phyloP scores from a whole-genome alignment of 2,113 vertebrate genomes.

The Thunnus maccoyii region DNA sequence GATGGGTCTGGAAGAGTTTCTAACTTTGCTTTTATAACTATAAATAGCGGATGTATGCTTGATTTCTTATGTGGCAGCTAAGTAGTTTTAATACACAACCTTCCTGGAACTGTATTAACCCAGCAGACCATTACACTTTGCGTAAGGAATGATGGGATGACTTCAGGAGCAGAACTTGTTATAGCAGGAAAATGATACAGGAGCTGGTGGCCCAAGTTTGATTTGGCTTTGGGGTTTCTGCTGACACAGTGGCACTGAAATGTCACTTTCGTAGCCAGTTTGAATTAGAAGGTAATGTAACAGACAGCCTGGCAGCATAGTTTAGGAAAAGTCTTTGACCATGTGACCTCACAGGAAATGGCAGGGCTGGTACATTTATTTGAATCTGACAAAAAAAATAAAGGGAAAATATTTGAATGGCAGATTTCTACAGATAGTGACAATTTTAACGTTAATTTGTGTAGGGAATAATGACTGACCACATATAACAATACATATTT shows the following conservation, averaged over 20 bases:
- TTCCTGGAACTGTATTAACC: neutral
- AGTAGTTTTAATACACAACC: neutral
- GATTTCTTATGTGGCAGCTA: neutral
- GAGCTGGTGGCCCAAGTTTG: neutral
- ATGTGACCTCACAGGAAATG: constrained; percentile 16
- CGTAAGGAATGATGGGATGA: constrained; percentile 11
- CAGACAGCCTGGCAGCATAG: neutral
- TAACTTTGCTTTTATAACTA: neutral
- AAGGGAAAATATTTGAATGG: neutral
- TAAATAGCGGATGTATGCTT: constrained; percentile 1
- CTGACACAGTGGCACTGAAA: constrained; percentile 32
- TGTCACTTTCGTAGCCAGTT: constrained; percentile 29
- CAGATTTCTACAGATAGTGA: neutral
- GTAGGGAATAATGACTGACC: no score
- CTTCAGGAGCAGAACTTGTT: constrained; percentile 7
- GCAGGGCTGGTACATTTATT: neutral
- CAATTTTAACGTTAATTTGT: neutral
- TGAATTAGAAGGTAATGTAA: constrained; percentile 31
- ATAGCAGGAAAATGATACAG: constrained; percentile 13
- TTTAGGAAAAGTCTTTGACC: neutral
- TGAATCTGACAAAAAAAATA: neutral
- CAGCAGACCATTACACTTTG: neutral
- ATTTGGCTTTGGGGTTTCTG: constrained; percentile 26
- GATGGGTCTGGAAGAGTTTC: constrained; percentile 13
- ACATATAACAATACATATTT: no score